These are phyloP conservation scores for Clitarchus hookeri DNA, from an alignment of 2,888 invertebrate species.

Conservation along the genomic window DNA sequence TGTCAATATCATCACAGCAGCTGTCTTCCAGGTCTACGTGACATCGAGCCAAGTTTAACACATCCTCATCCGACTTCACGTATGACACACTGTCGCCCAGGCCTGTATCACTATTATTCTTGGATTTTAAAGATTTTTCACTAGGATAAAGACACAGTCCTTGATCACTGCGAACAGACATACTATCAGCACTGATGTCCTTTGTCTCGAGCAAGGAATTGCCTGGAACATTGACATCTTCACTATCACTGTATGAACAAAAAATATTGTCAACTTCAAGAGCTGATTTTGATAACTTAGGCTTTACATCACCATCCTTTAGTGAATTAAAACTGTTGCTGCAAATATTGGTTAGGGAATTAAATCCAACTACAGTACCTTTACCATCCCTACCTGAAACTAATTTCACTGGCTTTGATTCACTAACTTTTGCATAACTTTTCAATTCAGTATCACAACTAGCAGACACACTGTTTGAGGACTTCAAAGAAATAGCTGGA, in stretches of 20 bases:
- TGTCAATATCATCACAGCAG: neutral
- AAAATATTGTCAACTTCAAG: slow-evolving; percentile 2
- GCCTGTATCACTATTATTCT: neutral
- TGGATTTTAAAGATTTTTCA: neutral
- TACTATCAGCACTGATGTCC: neutral
- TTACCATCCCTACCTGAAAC: neutral
- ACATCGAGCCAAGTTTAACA: neutral
- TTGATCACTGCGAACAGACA: slow-evolving; percentile 3
- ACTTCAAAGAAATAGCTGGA: neutral
- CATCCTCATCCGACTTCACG: neutral
- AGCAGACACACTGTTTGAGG: neutral
- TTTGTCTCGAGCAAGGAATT: neutral
- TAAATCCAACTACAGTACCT: neutral
- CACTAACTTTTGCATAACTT: neutral
- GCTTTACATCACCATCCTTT: neutral
- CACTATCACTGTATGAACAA: neutral
- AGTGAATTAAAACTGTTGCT: neutral
- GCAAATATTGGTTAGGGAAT: neutral
- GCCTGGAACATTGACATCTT: slow-evolving; percentile 2
- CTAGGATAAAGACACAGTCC: neutral
- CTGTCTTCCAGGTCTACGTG: neutral
- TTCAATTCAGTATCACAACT: neutral
- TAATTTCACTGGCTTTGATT: neutral
- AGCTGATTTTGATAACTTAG: neutral
- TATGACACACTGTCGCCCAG: neutral